A percentile compares a stretch with the other conserved stretches of the same genome.
phyloP scores from a whole-genome alignment of 2,888 invertebrate genomes.

The Zygaena filipendulae region DNA sequence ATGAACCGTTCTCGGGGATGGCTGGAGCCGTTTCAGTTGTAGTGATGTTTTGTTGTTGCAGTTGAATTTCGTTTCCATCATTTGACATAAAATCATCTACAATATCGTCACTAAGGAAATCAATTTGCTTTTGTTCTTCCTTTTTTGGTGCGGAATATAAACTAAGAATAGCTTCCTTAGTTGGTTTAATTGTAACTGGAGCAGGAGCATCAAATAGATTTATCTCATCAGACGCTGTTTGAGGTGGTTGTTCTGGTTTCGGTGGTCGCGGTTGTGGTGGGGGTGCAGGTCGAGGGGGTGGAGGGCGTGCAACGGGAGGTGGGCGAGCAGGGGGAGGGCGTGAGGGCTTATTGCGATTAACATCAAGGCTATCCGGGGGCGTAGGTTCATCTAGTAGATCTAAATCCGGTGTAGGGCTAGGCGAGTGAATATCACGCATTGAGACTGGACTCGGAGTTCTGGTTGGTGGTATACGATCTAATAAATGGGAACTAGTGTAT shows the following conservation, averaged over 20 bases:
- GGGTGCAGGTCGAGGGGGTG: constrained; percentile 44
- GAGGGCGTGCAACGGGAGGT: constrained; percentile 34
- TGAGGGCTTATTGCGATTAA: constrained; percentile 45
- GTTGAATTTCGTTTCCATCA: constrained; percentile 12
- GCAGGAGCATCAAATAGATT: constrained; percentile 70
- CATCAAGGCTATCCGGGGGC: constrained; percentile 36
- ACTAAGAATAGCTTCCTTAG: constrained; percentile 71
- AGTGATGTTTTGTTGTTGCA: constrained; percentile 15
- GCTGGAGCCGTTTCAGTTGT: constrained; percentile 9
- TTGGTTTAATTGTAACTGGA: constrained; percentile 56
- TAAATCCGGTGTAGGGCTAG: constrained; percentile 82
- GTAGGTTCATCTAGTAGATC: constrained; percentile 35
- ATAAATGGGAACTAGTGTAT: constrained; percentile 83
- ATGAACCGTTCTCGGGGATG: constrained; percentile 4
- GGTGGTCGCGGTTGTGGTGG: constrained; percentile 61
- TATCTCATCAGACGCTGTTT: constrained; percentile 45
- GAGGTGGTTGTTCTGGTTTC: constrained; percentile 52
- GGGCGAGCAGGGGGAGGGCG: constrained; percentile 37
- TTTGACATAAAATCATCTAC: constrained; percentile 43
- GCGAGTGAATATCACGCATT: constrained; percentile 83
- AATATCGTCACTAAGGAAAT: constrained; percentile 70
- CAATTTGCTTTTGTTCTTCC: constrained; percentile 51
- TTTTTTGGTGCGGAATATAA: constrained; percentile 59
- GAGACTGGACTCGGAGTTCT: constrained; percentile 90
- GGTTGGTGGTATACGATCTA: constrained; percentile 86